Conservation (phyloP, 2,797 vertebrate species). For the Takifugu rubripes region DNA sequence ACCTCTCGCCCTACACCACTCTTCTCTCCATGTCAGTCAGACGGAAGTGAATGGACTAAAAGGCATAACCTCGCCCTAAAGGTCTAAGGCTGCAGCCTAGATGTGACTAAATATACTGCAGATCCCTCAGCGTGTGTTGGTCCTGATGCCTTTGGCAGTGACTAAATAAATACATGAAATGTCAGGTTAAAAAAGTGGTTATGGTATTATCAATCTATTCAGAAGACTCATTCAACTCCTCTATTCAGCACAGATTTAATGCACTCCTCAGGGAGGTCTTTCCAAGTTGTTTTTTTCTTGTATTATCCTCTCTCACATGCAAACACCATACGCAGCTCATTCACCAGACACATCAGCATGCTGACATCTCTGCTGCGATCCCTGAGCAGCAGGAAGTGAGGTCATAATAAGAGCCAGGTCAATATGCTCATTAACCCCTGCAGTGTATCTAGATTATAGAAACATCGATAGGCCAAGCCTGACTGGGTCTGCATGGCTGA, state of each 20-base stretch:
- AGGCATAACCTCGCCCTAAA: conserved; percentile 57
- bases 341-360: conserved; percentile 49
- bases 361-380: conserved; percentile 22
- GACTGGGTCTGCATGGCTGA: conserved; percentile 39
- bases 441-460: conserved; percentile 62
- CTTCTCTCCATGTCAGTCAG: conserved; percentile 55
- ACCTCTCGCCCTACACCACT: conserved; percentile 67
- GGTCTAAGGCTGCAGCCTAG: conserved; percentile 64
- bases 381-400: conserved; percentile 70
- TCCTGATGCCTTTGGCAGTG: conserved; percentile 62
- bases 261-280: conserved; percentile 21
- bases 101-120: conserved; percentile 45
- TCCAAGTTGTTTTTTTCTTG: conserved; percentile 6
- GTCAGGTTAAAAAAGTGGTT: conserved; percentile 50
- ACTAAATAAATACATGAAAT: conserved; percentile 43
- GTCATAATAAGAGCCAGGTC: conserved; percentile 63
- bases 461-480: conserved; percentile 61
- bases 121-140: conserved; percentile 35
- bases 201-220: conserved; percentile 33
- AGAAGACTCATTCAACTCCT: conserved; percentile 48
- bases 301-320: conserved; percentile 16
- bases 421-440: conserved; percentile 70
- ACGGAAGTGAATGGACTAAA: conserved; percentile 52
- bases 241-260: conserved; percentile 55
- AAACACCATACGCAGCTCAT: conserved; percentile 35